phyloP scores from a whole-genome alignment of 2,113 vertebrate species.

The Tychaedon coryphoeus region DNA sequence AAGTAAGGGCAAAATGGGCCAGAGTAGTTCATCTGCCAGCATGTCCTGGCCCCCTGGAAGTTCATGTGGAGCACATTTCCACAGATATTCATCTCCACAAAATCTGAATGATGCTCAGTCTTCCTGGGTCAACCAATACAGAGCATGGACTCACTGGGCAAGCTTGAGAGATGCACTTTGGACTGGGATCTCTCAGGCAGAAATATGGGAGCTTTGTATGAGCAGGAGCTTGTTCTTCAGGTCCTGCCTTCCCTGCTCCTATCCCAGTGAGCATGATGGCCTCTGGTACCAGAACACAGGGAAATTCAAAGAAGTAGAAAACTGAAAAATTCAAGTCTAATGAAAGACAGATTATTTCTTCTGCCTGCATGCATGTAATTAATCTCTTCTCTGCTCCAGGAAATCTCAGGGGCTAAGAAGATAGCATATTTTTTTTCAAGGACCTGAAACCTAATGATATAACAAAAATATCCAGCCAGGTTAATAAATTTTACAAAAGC shows the following conservation, averaged over 20 bases:
- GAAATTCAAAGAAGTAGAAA: neutral
- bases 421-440: neutral
- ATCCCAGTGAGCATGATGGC: neutral
- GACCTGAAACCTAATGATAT: neutral
- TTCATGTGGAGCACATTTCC: neutral
- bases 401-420: neutral
- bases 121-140: neutral
- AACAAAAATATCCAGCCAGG: neutral
- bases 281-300: neutral
- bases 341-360: neutral
- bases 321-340: neutral
- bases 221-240: neutral
- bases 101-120: neutral
- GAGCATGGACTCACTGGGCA: neutral
- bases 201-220: neutral
- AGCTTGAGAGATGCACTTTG: neutral
- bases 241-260: neutral
- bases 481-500: neutral
- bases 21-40: neutral
- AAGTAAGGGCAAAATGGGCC: neutral
- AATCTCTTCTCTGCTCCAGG: neutral
- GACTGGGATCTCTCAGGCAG: neutral
- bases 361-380: neutral
- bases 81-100: neutral
- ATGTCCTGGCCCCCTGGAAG: neutral